These are phyloP conservation scores for Petrocephalus sullivani DNA, from an alignment of 2,797 vertebrate species.

Conservation along the genomic window DNA sequence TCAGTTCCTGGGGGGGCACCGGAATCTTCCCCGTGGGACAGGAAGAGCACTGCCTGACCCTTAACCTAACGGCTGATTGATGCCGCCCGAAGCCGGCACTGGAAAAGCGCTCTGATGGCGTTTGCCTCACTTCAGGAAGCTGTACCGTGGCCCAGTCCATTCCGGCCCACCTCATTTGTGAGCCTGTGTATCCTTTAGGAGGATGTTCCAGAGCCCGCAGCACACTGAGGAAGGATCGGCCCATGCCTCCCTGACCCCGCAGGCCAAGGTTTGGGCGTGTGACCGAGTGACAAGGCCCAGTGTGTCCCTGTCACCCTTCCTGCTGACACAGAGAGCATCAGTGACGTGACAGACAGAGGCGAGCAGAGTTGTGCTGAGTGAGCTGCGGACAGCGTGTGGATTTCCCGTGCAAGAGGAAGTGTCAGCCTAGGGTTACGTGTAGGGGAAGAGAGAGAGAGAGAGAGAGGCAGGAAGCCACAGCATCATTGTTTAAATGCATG, in stretches of 20 bases:
- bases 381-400: background rate
- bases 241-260: background rate
- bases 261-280: background rate
- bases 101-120: background rate
- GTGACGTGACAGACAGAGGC: background rate
- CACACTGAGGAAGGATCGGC: background rate
- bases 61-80: background rate
- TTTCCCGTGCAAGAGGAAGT: background rate
- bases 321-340: background rate
- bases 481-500: background rate
- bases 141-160: background rate
- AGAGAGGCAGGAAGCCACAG: background rate
- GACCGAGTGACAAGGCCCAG: background rate
- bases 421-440: background rate
- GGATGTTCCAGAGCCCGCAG: background rate
- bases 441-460: background rate
- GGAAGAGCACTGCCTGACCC: background rate
- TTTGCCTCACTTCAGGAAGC: background rate
- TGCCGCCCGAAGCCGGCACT: background rate
- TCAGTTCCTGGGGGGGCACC: background rate
- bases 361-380: background rate
- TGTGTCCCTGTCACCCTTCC: background rate
- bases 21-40: background rate
- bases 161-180: background rate
- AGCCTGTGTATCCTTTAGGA: background rate